A percentile compares a stretch with the other conserved stretches of the same genome.
These are phyloP conservation scores for Probaryconus sp. DNA, from an alignment of 1,140 invertebrate genomes.

Conservation along the genomic window DNA sequence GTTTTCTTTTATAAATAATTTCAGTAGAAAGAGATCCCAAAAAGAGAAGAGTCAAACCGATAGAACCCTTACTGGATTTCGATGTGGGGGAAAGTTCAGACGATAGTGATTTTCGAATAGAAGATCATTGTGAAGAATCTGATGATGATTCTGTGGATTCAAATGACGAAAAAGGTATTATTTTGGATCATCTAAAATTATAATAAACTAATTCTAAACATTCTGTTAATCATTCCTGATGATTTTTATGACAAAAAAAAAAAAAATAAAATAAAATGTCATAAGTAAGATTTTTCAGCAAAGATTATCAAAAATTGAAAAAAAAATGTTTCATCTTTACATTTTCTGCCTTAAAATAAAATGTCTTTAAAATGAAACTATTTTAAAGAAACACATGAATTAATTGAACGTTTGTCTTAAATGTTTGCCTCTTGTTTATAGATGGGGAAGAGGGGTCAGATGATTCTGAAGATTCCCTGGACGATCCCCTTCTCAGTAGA, in stretches of 20 bases:
- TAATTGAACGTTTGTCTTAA: too few species aligned
- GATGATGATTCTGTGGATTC: slow-evolving; percentile 83
- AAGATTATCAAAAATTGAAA: neutral
- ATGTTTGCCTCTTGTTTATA: slow-evolving; percentile 1
- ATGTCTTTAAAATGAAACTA: too few species aligned
- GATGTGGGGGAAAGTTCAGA: slow-evolving; percentile 95
- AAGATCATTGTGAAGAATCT: slow-evolving; percentile 89
- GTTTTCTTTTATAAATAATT: slow-evolving; percentile 64
- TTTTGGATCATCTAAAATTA: neutral
- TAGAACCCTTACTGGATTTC: slow-evolving; percentile 88
- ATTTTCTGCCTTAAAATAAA: too few species aligned
- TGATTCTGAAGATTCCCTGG: slow-evolving; percentile 78
- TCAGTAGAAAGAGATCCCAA: slow-evolving; percentile 90
- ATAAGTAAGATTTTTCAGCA: neutral
- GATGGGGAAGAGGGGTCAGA: slow-evolving; percentile 75
- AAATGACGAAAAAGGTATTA: slow-evolving; percentile 73
- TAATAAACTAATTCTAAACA: too few species aligned
- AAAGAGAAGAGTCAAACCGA: slow-evolving; percentile 91
- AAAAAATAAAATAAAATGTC: slow-evolving; percentile 7
- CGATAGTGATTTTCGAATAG: slow-evolving; percentile 96
- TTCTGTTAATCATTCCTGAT: neutral
- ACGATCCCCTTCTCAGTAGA: slow-evolving; percentile 77
- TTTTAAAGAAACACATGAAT: too few species aligned
- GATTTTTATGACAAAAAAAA: neutral
- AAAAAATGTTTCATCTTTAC: too few species aligned